Evolutionary conservation across 2,797 vertebrate species (phyloP).

Genomic region (Coregonus sp.): DNA sequence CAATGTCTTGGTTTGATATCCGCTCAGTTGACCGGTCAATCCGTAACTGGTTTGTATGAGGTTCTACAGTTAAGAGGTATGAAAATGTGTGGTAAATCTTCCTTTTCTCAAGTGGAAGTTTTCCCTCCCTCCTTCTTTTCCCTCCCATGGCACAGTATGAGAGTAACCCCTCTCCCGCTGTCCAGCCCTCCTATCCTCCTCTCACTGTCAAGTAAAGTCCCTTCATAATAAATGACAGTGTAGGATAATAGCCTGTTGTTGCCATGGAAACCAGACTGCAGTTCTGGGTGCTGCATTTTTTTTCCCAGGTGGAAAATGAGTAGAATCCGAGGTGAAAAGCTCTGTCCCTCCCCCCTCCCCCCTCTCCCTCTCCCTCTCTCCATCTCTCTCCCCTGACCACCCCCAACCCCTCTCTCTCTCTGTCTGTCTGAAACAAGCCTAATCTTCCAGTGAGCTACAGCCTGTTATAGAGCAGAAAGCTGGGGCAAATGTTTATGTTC

Average conservation of each 20-base stretch:
- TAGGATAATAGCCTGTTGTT: conserved; percentile 87
- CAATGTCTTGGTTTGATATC: neutral
- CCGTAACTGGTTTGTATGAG: neutral
- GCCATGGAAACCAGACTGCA: conserved; percentile 89
- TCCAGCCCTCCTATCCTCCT: neutral
- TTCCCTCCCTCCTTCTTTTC: neutral
- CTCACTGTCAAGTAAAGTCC: conserved; percentile 77
- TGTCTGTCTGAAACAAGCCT: neutral
- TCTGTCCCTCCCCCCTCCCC: conserved; percentile 18
- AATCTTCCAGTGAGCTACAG: neutral
- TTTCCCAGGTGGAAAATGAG: conserved; percentile 84
- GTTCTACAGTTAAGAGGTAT: neutral
- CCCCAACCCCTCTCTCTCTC: neutral
- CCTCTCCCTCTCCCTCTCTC: neutral
- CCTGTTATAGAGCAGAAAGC: neutral
- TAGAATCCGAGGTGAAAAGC: conserved; percentile 60
- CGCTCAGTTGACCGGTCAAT: neutral
- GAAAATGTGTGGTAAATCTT: neutral
- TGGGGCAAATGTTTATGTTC: neutral
- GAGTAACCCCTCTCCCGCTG: conserved; percentile 8
- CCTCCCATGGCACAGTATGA: neutral
- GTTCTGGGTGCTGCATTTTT: conserved; percentile 75
- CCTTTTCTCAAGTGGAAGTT: neutral
- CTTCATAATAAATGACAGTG: conserved; percentile 89
- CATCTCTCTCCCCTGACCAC: neutral